Base-by-base conservation (phyloP, 1,140 invertebrate genomes). In the Psix sp. region DNA sequence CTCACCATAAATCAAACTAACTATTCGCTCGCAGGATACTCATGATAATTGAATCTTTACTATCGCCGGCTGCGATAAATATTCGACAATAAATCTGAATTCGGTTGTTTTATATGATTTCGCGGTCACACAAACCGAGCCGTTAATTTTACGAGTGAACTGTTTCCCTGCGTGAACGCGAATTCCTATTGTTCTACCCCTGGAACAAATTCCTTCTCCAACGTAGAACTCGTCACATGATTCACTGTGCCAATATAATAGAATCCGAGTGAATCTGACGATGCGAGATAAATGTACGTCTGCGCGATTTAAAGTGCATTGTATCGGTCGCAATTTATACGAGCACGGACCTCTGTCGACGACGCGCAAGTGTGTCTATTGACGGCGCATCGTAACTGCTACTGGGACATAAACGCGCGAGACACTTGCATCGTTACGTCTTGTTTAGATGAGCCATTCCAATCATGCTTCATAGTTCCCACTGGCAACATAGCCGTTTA, bases 221-320 rank as follows among this genome's bases (percentile, higher is more conserved):
- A n/a, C n/a, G n/a, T n/a, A 46, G 18, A 43, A 21, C 59, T 49
- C 33, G 6, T 24, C 29, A 29, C 13, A 38, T 35, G 39, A 49
- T 33, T 60, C 56, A 40, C 11, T 40, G 56, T 48, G 35, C 29
- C 29, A 33, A 21, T 40, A 42, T 54, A 65, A 65, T 65, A 39
- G 49, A 66, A 54, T 66, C 18, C 15, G 56, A 66, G 40, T 54
- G 42, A 54, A 46, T 66, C 42, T 31, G 49, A 54, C 42, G 57
- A 62, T 29, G 21, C 46, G 49, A 54, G 49, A 66, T 66, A 66
- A 66, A 66, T 56, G 49, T 63, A 45, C 48, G 59, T 63, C 38
- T 51, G 46, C 46, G 29, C 46, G 46, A 63, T 63, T 63, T 63
- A 63, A 63, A 43, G 59, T 63, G 46, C 39, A 63, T 63, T 63